Evolutionary conservation across 2,888 invertebrate species (phyloP).

Genomic region (Luffia ferchaultella): DNA sequence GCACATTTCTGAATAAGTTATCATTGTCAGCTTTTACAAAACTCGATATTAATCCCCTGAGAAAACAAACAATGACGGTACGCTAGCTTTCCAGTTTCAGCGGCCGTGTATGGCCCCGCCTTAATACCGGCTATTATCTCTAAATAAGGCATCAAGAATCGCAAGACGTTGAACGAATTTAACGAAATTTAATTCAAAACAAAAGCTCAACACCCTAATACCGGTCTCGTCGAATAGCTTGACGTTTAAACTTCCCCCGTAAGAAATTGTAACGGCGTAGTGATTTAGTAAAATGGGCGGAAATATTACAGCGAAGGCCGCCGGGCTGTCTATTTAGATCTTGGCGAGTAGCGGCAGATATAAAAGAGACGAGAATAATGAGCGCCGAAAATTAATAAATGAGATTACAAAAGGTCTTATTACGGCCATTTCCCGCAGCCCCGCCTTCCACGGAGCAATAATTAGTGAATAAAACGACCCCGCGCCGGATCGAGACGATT

Average conservation of each 20-base stretch:
- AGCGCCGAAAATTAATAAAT: constrained; percentile 36
- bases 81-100: too few species aligned
- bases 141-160: too few species aligned
- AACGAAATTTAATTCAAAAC: neutral
- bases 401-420: constrained; percentile 53
- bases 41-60: too few species aligned
- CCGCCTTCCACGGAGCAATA: constrained; percentile 36
- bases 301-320: constrained; percentile 1
- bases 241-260: neutral
- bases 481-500: too few species aligned
- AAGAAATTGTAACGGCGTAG: neutral
- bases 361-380: constrained; percentile 31
- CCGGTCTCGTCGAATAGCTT: neutral
- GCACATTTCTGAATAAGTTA: too few species aligned
- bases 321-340: constrained; percentile 31
- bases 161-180: too few species aligned
- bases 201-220: neutral
- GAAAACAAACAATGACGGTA: too few species aligned
- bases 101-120: too few species aligned
- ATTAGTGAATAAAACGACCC: constrained; percentile 41
- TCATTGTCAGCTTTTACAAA: too few species aligned
- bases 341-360: constrained; percentile 22
- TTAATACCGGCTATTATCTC: too few species aligned
- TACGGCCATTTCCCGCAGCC: constrained; percentile 41
- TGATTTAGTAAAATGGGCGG: neutral